phyloP scores from a whole-genome alignment of 2,888 invertebrate species.

The Hipparchia semele region DNA sequence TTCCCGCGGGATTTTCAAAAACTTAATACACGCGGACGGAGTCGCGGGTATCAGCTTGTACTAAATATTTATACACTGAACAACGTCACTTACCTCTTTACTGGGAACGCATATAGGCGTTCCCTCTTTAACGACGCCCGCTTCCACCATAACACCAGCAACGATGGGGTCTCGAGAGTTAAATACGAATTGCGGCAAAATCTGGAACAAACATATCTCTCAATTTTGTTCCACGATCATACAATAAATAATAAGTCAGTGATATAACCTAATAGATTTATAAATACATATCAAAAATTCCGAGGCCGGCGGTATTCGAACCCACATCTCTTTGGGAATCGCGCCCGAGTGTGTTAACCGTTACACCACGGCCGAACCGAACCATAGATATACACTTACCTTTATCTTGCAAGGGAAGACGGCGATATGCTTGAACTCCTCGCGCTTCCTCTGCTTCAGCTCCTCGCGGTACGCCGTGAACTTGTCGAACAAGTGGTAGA shows the following conservation, averaged over 20 bases:
- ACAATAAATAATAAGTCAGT: no score
- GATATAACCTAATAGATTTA: no score
- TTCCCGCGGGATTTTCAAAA: no score
- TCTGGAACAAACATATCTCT: conserved; percentile 57
- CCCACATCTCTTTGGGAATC: no score
- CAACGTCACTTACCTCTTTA: conserved; percentile 89
- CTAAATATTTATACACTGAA: neutral
- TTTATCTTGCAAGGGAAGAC: conserved; percentile 99
- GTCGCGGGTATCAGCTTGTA: no score
- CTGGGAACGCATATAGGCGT: conserved; percentile 99
- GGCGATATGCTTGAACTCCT: conserved; percentile 97
- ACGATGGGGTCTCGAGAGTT: conserved; percentile 99
- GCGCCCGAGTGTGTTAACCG: no score
- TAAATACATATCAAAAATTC: no score
- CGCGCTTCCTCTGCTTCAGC: conserved; percentile 93
- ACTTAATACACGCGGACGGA: no score
- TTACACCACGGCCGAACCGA: no score
- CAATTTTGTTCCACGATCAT: neutral
- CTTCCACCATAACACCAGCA: conserved; percentile 97
- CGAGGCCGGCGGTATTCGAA: no score
- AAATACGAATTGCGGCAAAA: conserved; percentile 95
- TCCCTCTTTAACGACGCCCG: conserved; percentile 97
- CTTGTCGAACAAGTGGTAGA: conserved; percentile 99
- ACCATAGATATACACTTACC: conserved; percentile 63
- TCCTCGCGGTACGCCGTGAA: conserved; percentile 97